phyloP scores from a whole-genome alignment of 2,113 vertebrate species.

The Callipepla squamata region DNA sequence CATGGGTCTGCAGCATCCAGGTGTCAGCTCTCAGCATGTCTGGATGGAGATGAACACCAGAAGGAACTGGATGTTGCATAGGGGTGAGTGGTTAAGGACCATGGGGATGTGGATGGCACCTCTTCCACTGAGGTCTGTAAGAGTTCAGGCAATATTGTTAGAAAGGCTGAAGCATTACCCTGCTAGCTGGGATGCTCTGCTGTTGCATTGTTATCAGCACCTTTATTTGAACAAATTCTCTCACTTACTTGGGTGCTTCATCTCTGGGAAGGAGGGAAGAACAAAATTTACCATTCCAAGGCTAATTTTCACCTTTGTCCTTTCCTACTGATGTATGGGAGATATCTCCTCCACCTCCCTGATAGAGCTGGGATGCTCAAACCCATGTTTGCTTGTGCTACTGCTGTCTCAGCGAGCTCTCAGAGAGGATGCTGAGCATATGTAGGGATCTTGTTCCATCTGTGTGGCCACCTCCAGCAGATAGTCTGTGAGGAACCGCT shows the following conservation, averaged over 20 bases:
- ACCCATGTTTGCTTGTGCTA: neutral
- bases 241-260: neutral
- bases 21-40: neutral
- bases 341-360: neutral
- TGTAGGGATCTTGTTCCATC: slow-evolving; percentile 36
- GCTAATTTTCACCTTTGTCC: neutral
- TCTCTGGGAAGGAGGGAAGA: neutral
- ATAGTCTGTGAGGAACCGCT: neutral
- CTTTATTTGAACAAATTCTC: neutral
- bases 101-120: neutral
- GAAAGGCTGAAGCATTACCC: neutral
- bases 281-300: neutral
- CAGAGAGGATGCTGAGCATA: slow-evolving; percentile 20
- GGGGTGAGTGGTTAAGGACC: neutral
- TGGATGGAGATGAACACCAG: neutral
- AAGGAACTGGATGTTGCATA: neutral
- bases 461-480: slow-evolving; percentile 36
- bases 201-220: rapidly evolving
- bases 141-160: neutral
- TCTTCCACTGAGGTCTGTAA: neutral
- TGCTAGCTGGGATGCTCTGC: neutral
- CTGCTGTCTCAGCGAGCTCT: neutral
- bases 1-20: neutral
- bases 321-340: neutral
- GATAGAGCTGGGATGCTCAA: neutral